Evolutionary conservation across 2,797 vertebrate genomes (phyloP).

Genomic region (Rhabdomys pumilio): DNA sequence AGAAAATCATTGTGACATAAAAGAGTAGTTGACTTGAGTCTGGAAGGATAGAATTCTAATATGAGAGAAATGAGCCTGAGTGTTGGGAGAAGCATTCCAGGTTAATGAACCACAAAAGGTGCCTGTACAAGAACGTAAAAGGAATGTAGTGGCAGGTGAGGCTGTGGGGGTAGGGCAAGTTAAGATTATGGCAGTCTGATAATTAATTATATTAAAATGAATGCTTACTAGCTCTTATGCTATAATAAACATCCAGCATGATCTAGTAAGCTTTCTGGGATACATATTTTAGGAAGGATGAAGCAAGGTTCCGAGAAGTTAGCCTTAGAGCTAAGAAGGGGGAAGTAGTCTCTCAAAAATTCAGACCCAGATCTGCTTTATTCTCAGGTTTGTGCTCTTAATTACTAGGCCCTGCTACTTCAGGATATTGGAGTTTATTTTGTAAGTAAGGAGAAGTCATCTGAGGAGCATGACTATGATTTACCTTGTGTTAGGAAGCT

Average conservation of each 20-base stretch:
- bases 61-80: not conserved
- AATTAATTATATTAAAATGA: slow-evolving; percentile 48
- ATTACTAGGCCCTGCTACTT: not conserved
- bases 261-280: slow-evolving; percentile 14
- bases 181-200: slow-evolving; percentile 27
- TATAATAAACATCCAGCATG: not conserved
- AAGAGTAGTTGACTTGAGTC: not conserved
- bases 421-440: slow-evolving; percentile 49
- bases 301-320: slow-evolving; percentile 6
- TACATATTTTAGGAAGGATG: not conserved
- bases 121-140: not conserved
- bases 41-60: slow-evolving; percentile 11
- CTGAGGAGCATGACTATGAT: slow-evolving; percentile 30
- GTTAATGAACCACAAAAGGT: slow-evolving; percentile 32
- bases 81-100: not conserved
- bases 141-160: not conserved
- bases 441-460: not conserved
- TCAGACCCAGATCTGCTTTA: slow-evolving; percentile 6
- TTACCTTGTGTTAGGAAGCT: not conserved
- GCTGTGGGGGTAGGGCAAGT: not conserved
- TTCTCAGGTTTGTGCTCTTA: not conserved
- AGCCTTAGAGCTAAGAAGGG: not conserved
- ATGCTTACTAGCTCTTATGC: slow-evolving; percentile 12
- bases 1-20: slow-evolving; percentile 9
- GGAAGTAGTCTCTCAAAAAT: not conserved